Evolutionary conservation across 2,888 invertebrate species (phyloP), one percentile per base, ranked within the genome.

Genomic region (Druceiella hillmani): DNA sequence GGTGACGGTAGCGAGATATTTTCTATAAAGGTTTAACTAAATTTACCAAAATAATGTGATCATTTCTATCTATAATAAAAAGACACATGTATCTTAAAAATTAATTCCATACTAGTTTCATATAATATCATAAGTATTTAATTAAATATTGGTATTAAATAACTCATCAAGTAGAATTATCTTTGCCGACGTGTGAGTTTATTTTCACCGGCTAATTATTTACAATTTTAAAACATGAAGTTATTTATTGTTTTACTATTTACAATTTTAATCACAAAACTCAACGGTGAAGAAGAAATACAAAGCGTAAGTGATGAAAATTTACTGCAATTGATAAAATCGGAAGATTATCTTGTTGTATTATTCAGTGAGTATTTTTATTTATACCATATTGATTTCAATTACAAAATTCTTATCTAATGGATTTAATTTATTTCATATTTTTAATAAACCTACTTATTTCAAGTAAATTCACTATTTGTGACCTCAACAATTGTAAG

Each of bases 311-410:
- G 75, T 56, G 90, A 90, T 55, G 81, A 86, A 48, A 88, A 89
- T 52, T 71, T 90, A 44, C 70, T 88, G 38, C 81, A 84, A 58
- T 68, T 87, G 32, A 81, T 89, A 44, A 78, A 78, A 58, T 79
- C 75, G 37, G 86, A 87, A 62, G 85, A 86, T 64, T 84, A 85
- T 66, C 82, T 90, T 38, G 75, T 90, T 43, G 83, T 81, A 31
- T 66, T 90, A 38, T 90, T 90, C 58, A 76, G 88, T 87, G 73
- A 82, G 84, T 79, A 56, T 20, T 39, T 20, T 6, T 12, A 44
- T 29, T 35, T n/a, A n/a, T n/a, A n/a, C n/a, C n/a, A n/a, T n/a
- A n/a, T n/a, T n/a, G n/a, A n/a, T n/a, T n/a, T n/a, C n/a, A n/a
- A n/a, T n/a, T n/a, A n/a, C n/a, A n/a, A n/a, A n/a, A n/a, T n/a